These are phyloP conservation scores for Keiferia lycopersicella DNA, from an alignment of 2,888 invertebrate genomes.

Conservation along the genomic window DNA sequence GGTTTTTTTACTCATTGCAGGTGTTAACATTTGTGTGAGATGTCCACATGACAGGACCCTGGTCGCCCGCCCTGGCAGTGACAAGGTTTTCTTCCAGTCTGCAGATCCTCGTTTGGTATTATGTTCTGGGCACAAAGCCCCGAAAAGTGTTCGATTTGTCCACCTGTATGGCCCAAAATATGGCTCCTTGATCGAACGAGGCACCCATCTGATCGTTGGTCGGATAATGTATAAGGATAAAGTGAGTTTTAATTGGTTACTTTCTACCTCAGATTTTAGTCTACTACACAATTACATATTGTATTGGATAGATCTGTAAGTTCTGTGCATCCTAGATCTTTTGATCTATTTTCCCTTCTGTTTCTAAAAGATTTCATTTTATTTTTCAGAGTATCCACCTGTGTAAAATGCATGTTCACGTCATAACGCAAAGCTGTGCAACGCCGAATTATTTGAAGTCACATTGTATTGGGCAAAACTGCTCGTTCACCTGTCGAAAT, in stretches of 20 bases:
- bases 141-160: constrained; percentile 51
- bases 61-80: constrained; percentile 60
- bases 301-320: not conserved
- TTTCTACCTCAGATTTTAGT: not conserved
- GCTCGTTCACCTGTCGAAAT: constrained; percentile 66
- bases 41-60: constrained; percentile 72
- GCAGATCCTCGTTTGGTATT: constrained; percentile 50
- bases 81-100: constrained; percentile 56
- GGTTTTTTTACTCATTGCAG: constrained; percentile 12
- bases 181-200: constrained; percentile 61
- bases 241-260: constrained; percentile 44
- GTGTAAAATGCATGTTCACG: constrained; percentile 71
- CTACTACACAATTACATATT: not conserved
- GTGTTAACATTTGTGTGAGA: constrained; percentile 52
- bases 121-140: constrained; percentile 56
- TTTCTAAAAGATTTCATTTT: not conserved
- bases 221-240: constrained; percentile 55
- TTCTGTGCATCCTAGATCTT: not conserved
- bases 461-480: constrained; percentile 57
- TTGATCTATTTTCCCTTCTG: not conserved
- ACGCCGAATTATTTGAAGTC: constrained; percentile 59
- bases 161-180: constrained; percentile 69
- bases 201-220: constrained; percentile 65
- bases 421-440: constrained; percentile 64
- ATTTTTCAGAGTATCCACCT: constrained; percentile 57